Conservation (phyloP, 2,888 invertebrate genomes). For the Homarus gammarus region DNA sequence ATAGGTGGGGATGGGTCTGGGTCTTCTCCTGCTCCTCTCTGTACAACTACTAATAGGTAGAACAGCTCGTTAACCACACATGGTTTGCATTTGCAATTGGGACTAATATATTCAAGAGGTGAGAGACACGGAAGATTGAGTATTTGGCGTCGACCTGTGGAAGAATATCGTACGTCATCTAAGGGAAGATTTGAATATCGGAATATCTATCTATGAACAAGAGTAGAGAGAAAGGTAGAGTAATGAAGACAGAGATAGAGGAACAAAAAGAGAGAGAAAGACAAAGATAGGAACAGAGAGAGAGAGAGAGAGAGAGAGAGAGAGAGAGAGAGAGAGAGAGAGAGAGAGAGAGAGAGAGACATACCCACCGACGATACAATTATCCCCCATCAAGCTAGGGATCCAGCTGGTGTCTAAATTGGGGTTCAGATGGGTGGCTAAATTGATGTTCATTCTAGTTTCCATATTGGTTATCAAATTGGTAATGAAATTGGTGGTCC, state of each 20-base stretch:
- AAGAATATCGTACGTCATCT: background rate
- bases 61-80: slow-evolving; percentile 33
- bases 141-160: background rate
- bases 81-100: slow-evolving; percentile 8
- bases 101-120: slow-evolving; percentile 25
- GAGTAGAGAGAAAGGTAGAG: background rate
- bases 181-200: background rate
- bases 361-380: background rate
- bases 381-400: background rate
- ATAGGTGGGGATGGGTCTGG: too few relatives aligned
- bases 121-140: slow-evolving; percentile 27
- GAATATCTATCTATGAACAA: background rate
- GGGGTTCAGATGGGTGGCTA: too few relatives aligned
- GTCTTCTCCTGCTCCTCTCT: too few relatives aligned
- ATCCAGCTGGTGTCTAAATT: background rate
- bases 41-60: slow-evolving; percentile 31
- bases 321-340: background rate
- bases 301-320: background rate
- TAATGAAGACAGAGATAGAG: background rate
- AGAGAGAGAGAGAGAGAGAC: slow-evolving; percentile 15
- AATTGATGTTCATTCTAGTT: too few relatives aligned
- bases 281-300: background rate
- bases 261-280: slow-evolving; percentile 11
- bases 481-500: background rate
- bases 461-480: too few relatives aligned